Conservation (phyloP, 2,797 vertebrate species). For the Typhlichthys subterraneus region DNA sequence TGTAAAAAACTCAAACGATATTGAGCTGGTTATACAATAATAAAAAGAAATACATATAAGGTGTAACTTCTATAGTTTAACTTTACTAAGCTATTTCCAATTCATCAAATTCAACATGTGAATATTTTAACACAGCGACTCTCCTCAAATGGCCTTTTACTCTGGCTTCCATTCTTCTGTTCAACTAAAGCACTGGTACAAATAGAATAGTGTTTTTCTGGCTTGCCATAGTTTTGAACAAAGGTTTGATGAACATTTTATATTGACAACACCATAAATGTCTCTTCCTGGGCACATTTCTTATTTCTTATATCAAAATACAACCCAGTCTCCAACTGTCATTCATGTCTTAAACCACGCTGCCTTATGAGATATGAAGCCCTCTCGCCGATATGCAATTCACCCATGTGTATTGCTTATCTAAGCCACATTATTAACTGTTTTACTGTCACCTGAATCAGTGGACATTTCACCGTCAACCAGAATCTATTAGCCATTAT, state of each 20-base stretch:
- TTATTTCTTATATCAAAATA: slow-evolving; percentile 29
- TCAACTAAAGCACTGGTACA: slow-evolving; percentile 18
- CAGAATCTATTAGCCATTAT: slow-evolving; percentile 17
- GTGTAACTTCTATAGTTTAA: slow-evolving; percentile 54
- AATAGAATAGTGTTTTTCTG: slow-evolving; percentile 17
- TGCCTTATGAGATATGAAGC: slow-evolving; percentile 72
- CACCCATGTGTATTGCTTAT: slow-evolving; percentile 52
- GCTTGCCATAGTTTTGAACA: slow-evolving; percentile 34
- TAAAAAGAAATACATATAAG: slow-evolving; percentile 15
- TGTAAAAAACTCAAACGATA: slow-evolving; percentile 46
- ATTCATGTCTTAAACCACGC: slow-evolving; percentile 74
- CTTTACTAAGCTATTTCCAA: slow-evolving; percentile 67
- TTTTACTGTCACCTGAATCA: slow-evolving; percentile 33
- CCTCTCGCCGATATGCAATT: slow-evolving; percentile 55
- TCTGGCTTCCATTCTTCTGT: slow-evolving; percentile 35
- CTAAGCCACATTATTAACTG: slow-evolving; percentile 32
- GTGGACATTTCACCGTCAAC: slow-evolving; percentile 20
- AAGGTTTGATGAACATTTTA: slow-evolving; percentile 35
- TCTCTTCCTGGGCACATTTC: slow-evolving; percentile 25
- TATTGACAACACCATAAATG: slow-evolving; percentile 33
- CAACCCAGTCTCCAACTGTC: slow-evolving; percentile 49
- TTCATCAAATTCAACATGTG: slow-evolving; percentile 38
- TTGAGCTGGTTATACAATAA: slow-evolving; percentile 22
- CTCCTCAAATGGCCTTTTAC: slow-evolving; percentile 47
- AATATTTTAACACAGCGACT: slow-evolving; percentile 48